phyloP scores from a whole-genome alignment of 2,888 invertebrate species.

The Mechanitis mazaeus region DNA sequence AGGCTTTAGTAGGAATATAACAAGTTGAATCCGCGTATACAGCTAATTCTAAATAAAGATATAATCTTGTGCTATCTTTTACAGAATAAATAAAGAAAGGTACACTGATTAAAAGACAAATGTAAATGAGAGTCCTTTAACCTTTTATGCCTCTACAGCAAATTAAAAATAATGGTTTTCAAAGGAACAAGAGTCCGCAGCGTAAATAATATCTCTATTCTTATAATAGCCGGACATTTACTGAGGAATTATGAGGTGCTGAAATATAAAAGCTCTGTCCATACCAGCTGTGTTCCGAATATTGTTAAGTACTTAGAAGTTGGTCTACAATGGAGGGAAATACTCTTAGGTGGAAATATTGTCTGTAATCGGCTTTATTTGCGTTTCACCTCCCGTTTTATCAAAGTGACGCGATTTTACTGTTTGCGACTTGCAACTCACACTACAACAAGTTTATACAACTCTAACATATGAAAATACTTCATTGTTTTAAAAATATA shows the following conservation, averaged over 20 bases:
- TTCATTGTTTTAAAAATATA: no score
- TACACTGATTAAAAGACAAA: slow-evolving; percentile 15
- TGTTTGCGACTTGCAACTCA: slow-evolving; percentile 31
- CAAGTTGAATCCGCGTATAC: no score
- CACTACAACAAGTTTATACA: slow-evolving; percentile 23
- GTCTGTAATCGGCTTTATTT: slow-evolving; percentile 67
- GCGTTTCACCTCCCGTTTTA: slow-evolving; percentile 39
- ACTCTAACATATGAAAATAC: no score
- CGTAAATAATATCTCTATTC: slow-evolving; percentile 24
- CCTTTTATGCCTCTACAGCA: slow-evolving; percentile 21
- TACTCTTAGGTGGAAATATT: slow-evolving; percentile 44
- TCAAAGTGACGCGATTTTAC: slow-evolving; percentile 31
- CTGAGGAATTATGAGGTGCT: slow-evolving; percentile 27
- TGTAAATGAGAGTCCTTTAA: slow-evolving; percentile 24
- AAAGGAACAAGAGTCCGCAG: slow-evolving; percentile 18
- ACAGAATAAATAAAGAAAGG: slow-evolving; percentile 18
- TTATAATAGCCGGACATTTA: slow-evolving; percentile 24
- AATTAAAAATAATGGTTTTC: slow-evolving; percentile 24
- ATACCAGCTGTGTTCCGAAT: slow-evolving; percentile 34
- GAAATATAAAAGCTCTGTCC: slow-evolving; percentile 30
- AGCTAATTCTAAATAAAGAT: no score
- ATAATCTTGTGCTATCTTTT: not conserved
- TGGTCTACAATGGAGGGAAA: slow-evolving; percentile 47
- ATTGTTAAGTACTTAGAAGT: slow-evolving; percentile 37
- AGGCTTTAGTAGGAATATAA: no score